Conservation (phyloP, 2,113 vertebrate species). For the Laticauda laticaudata region DNA sequence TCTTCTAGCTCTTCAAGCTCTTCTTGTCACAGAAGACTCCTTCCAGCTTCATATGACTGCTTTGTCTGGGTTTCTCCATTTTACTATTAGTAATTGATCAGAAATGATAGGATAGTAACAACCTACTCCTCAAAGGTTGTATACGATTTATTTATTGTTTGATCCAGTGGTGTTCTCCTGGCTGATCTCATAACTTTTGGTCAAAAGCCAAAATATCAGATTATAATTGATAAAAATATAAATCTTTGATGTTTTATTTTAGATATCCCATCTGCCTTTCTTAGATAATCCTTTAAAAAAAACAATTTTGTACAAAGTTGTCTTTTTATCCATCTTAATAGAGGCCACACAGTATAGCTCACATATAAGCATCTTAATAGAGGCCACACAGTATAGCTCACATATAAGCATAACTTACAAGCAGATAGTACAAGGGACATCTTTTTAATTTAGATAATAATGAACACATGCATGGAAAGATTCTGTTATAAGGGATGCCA, state of each 20-base stretch:
- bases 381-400: not conserved
- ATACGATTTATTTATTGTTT: rapidly evolving
- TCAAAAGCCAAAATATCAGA: not conserved
- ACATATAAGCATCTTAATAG: not conserved
- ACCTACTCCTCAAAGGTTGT: not conserved
- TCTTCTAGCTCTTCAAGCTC: not conserved
- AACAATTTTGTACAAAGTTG: not conserved
- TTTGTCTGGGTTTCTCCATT: slow-evolving; percentile 19
- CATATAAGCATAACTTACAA: not conserved
- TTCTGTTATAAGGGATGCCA: not conserved
- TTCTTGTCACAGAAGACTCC: slow-evolving; percentile 30
- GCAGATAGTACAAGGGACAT: not conserved
- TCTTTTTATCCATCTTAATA: not conserved
- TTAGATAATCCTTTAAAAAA: not conserved
- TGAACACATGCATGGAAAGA: not conserved
- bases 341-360: not conserved
- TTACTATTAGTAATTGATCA: slow-evolving; percentile 10
- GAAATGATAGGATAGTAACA: slow-evolving; percentile 3
- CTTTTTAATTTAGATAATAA: not conserved
- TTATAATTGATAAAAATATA: not conserved
- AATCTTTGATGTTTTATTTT: not conserved
- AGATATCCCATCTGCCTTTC: not conserved
- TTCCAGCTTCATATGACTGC: not conserved
- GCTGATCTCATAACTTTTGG: not conserved
- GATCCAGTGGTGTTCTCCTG: not conserved